Base-by-base conservation (phyloP, 2,888 invertebrate species). In the Spisula solida region DNA sequence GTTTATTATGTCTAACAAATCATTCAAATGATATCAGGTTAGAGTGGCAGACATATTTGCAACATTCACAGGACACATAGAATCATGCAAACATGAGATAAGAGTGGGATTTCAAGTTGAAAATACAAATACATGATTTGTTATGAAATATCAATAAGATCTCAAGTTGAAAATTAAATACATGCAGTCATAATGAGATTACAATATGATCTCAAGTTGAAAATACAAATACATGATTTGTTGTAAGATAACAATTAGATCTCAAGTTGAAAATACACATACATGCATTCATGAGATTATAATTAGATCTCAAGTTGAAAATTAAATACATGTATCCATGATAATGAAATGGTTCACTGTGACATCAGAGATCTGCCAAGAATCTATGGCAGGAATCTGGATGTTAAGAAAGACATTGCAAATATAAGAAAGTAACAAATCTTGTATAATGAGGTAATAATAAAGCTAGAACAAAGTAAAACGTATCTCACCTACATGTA, bases 361-460 rank as follows among this genome's bases (percentile, higher is more conserved):
- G 25, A 66, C 25, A 66, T 51, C 14, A 66, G 25, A 66, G 8
- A 0, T 66, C 25, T 25, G n/a, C 60, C 25, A 25, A 0, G 60
- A 66, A 25, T n/a, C 20, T 25, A 66, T 66, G 60, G 60, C 60
- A 66, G 25, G 25, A 25, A 25, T 66, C 31, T 75, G 75, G 75
- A 75, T 31, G 16, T 34, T 1, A 75, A 34, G 18, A 18, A 31
- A 16, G 75, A 75, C 75, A 16, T 75, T 12, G 31, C 10, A 75
- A 31, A 75, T 31, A 75, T 34, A 31, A 75, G 75, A 75, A 31
- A 31, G 31, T 66, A 66, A 66, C 25, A n/a, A 25, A 66, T 66
- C 25, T 66, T 66, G 60, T 66, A 75, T 18, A 75, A 75, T 75
- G 75, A 75, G 75, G 75, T 75, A 75, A 34, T 75, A 75, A 34